These are phyloP conservation scores for Suncus etruscus DNA, from an alignment of 2,113 vertebrate genomes.

Conservation along the genomic window DNA sequence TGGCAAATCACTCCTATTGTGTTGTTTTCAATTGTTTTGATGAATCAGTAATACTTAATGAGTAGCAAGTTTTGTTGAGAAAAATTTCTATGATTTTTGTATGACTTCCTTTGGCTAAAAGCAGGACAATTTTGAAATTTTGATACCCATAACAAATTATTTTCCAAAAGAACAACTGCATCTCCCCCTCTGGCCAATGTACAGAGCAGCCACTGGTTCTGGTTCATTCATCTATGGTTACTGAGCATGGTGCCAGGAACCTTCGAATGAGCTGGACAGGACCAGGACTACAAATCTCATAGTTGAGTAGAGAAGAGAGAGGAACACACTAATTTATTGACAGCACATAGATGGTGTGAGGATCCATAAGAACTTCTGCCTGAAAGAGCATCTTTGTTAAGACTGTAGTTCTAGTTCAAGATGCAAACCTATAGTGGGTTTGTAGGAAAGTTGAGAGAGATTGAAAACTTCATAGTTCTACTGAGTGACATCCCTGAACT, in stretches of 20 bases:
- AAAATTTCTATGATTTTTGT: constrained; percentile 11
- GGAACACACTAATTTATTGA: neutral
- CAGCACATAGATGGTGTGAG: neutral
- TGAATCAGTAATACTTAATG: neutral
- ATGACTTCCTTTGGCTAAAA: neutral
- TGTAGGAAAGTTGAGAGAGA: neutral
- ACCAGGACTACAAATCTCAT: neutral
- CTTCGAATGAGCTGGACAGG: neutral
- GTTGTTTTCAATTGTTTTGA: neutral
- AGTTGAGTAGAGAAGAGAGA: neutral
- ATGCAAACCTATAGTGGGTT: neutral
- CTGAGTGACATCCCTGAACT: neutral
- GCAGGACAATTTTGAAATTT: neutral
- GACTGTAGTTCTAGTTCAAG: neutral
- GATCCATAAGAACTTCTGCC: neutral
- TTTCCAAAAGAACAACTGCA: neutral
- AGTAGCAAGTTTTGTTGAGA: neutral
- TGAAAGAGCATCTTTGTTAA: neutral
- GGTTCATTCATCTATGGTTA: neutral
- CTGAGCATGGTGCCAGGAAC: neutral
- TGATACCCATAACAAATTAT: neutral
- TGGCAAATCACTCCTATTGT: neutral
- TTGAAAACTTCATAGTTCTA: neutral
- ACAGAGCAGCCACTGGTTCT: neutral
- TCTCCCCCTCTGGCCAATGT: neutral